Base-by-base conservation (phyloP, 2,113 vertebrate genomes). In the Heterocephalus glaber region DNA sequence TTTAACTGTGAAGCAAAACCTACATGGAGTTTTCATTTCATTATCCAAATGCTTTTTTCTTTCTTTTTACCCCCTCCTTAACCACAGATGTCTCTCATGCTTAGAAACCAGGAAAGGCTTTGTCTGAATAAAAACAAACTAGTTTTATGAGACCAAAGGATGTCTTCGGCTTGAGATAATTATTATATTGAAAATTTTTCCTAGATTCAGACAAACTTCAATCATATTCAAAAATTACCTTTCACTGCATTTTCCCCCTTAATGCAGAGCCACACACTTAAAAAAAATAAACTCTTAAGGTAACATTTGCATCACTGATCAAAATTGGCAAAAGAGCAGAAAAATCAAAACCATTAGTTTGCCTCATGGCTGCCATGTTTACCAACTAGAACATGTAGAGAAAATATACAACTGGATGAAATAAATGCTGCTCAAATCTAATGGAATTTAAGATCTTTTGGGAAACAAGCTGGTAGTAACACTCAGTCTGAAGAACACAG, bases 121-220 rank as follows among this genome's bases (percentile, higher is more conserved):
- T 82, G 26, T 63, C 72, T 80, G 61, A 95, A 82, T 58, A 82
- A 52, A 93, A 76, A 47, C 65, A 79, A 66, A 79, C 22, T 0
- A 9, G 5, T n/a, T 96, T 95, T 41, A 41, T 63, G 38, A 94
- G 16, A 24, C 19, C 35, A 33, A 90, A 85, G 68, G n/a, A 52
- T 1, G 2, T 63, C 63, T 83, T 60, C 63, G 87, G 63, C 89
- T 87, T 58, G 2, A 54, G 19, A n/a, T 86, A 54, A 82, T 88
- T 92, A 83, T 82, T 91, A 61, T 7, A 92, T 65, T 83, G 58
- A 96, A 95, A 82, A 47, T 95, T 87, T 90, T 11, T 41, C 76
- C 88, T 90, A 65, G 47, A 89, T 95, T 95, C 54, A 77, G 90
- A 90, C 0, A 17, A 88, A 77, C 16, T 72, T 95, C 77, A 85